These are phyloP conservation scores for Acanthopleura granulata DNA, from an alignment of 2,888 invertebrate genomes.

Conservation along the genomic window DNA sequence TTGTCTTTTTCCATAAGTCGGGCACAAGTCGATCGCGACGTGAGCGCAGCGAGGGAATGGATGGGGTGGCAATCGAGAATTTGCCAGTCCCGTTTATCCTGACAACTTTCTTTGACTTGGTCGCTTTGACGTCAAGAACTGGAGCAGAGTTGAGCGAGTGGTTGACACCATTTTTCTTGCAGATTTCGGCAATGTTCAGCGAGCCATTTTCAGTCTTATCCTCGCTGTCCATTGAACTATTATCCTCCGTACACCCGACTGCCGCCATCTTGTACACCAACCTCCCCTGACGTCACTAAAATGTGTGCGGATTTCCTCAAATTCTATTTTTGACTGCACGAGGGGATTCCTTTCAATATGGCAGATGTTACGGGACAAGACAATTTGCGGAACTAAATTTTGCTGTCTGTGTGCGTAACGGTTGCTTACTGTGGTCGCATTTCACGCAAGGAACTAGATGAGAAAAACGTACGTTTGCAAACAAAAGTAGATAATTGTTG, in stretches of 20 bases:
- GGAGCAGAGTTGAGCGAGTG: constrained; percentile 24
- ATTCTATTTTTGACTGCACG: constrained; percentile 19
- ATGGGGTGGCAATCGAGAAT: background rate
- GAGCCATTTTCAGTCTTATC: constrained; percentile 48
- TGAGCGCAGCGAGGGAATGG: constrained; percentile 5
- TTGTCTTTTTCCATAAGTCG: constrained; percentile 12
- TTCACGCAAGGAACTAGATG: too few relatives aligned
- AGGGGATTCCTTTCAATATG: constrained; percentile 9
- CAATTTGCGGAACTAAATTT: too few relatives aligned
- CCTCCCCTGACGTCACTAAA: constrained; percentile 54
- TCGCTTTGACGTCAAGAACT: background rate
- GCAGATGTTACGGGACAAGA: background rate
- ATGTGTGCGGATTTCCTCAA: constrained; percentile 40
- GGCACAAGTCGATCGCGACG: background rate
- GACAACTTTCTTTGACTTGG: constrained; percentile 8
- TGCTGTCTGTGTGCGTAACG: too few relatives aligned
- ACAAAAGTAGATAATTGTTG: too few relatives aligned
- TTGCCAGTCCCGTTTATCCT: constrained; percentile 17
- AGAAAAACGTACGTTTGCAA: too few relatives aligned
- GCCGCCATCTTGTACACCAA: constrained; percentile 63
- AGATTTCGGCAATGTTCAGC: constrained; percentile 47
- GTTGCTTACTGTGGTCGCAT: too few relatives aligned
- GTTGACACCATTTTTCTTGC: constrained; percentile 60
- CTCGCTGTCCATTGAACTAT: constrained; percentile 53
- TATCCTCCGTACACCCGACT: constrained; percentile 60